phyloP scores from a whole-genome alignment of 2,113 vertebrate genomes.

The Pseudorasbora parva region DNA sequence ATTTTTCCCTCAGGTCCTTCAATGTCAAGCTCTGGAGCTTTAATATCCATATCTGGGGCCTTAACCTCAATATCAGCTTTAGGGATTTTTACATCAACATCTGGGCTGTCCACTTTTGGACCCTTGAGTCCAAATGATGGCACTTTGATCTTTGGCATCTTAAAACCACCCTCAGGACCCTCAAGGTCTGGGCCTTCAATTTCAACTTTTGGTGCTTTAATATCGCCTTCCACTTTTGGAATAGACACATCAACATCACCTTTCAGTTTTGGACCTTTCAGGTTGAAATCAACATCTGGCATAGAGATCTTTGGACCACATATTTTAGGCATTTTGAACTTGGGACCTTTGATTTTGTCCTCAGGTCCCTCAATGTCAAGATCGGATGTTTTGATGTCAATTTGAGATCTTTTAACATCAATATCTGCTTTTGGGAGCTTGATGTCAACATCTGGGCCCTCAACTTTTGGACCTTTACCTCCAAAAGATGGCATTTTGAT shows the following conservation, averaged over 20 bases:
- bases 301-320: too few species aligned
- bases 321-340: too few species aligned
- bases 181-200: not conserved
- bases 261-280: too few species aligned
- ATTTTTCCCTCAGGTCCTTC: not conserved
- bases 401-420: not conserved
- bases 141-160: not conserved
- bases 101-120: not conserved
- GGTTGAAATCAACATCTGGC: too few species aligned
- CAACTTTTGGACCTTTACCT: not conserved
- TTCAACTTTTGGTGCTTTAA: not conserved
- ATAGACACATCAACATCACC: not conserved
- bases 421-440: not conserved
- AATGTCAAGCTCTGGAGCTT: not conserved
- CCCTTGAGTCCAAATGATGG: not conserved
- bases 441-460: not conserved
- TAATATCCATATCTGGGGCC: not conserved
- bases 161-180: not conserved
- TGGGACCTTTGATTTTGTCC: not conserved
- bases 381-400: not conserved
- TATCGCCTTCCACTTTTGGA: conserved; percentile 16
- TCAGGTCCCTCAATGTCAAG: not conserved
- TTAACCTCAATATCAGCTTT: not conserved
- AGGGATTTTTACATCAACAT: not conserved
- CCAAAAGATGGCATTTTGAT: not conserved